Evolutionary conservation across 2,888 invertebrate genomes (phyloP).

Genomic region (Meteorus colon): DNA sequence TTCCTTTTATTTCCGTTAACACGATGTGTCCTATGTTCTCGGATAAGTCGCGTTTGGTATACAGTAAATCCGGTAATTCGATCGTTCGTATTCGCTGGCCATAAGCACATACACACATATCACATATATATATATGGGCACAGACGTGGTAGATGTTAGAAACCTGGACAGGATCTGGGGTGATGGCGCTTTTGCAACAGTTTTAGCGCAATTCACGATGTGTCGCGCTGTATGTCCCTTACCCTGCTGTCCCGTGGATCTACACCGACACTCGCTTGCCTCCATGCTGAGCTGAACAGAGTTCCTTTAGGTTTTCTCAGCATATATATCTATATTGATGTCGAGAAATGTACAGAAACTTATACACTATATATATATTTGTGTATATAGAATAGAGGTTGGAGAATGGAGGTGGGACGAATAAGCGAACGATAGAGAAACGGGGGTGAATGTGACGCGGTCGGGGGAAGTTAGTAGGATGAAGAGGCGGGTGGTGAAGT

Average conservation of each 20-base stretch:
- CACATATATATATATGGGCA: background rate
- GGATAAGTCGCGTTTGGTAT: conserved; percentile 25
- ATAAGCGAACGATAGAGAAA: conserved; percentile 38
- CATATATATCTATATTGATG: conserved; percentile 34
- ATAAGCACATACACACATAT: conserved; percentile 28
- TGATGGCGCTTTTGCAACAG: conserved; percentile 52
- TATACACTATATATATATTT: conserved; percentile 28
- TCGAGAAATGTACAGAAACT: conserved; percentile 11
- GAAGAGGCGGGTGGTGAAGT: conserved; percentile 44
- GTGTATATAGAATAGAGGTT: conserved; percentile 43
- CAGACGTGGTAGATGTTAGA: conserved; percentile 42
- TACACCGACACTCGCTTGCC: conserved; percentile 45
- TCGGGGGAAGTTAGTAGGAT: conserved; percentile 41
- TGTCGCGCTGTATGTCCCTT: conserved; percentile 54
- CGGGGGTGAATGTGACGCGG: conserved; percentile 35
- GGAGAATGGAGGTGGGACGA: conserved; percentile 43
- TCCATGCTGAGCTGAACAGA: conserved; percentile 52
- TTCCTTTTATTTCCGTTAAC: background rate
- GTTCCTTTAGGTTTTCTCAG: conserved; percentile 50
- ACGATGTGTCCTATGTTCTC: background rate
- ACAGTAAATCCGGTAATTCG: conserved; percentile 60
- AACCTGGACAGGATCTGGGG: conserved; percentile 47
- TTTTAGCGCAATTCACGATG: conserved; percentile 58
- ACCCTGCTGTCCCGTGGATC: conserved; percentile 32
- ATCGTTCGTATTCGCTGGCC: conserved; percentile 67